Percentiles rank a stretch among this genome's conserved stretches.
Evolutionary conservation across 2,113 vertebrate genomes (phyloP).

Genomic region (Poicephalus gulielmi): DNA sequence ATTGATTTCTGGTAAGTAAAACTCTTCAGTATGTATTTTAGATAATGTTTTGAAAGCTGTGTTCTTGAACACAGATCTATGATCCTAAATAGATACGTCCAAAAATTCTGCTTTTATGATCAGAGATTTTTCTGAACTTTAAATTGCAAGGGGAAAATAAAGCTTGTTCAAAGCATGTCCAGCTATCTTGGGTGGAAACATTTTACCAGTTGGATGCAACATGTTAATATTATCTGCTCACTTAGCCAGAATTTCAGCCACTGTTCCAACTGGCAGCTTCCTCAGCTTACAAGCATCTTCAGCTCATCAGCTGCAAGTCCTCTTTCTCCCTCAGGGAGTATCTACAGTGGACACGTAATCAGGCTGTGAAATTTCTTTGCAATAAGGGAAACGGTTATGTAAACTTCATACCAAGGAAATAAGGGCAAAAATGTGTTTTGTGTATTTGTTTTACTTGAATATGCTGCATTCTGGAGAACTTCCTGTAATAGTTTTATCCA

Average conservation of each 20-base stretch:
- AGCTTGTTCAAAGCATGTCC: neutral
- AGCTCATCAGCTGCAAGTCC: neutral
- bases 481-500: neutral
- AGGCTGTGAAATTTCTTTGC: neutral
- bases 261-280: neutral
- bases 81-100: neutral
- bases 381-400: neutral
- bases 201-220: neutral
- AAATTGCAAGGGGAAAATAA: neutral
- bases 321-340: neutral
- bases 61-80: neutral
- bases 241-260: neutral
- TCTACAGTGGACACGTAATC: neutral
- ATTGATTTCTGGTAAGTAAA: neutral
- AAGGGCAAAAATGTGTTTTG: neutral
- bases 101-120: neutral
- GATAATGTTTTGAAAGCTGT: neutral
- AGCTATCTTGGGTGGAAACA: neutral
- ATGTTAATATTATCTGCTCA: neutral
- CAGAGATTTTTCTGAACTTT: neutral
- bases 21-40: neutral
- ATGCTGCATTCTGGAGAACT: neutral
- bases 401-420: neutral
- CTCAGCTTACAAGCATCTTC: neutral
- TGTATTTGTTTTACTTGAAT: neutral